phyloP scores from a whole-genome alignment of 1,140 invertebrate species.

The Triops longicaudatus region DNA sequence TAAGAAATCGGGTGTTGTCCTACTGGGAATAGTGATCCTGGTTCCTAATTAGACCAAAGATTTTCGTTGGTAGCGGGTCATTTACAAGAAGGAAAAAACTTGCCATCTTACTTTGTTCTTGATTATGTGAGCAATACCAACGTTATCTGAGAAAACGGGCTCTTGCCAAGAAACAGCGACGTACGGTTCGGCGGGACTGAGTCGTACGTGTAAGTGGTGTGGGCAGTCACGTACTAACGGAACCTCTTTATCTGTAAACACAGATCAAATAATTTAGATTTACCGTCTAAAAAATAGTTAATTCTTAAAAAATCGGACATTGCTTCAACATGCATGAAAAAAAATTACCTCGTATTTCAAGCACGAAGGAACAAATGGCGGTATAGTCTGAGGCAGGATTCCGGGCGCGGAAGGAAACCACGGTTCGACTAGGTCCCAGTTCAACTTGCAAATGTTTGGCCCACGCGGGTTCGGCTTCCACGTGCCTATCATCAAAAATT shows the following conservation, averaged over 20 bases:
- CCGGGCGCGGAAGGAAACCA: slow-evolving; percentile 51
- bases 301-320: background rate
- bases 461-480: slow-evolving; percentile 54
- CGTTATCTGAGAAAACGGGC: slow-evolving; percentile 55
- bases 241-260: slow-evolving; percentile 45
- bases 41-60: slow-evolving; percentile 41
- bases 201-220: slow-evolving; percentile 50
- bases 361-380: slow-evolving; percentile 51
- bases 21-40: slow-evolving; percentile 48
- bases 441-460: slow-evolving; percentile 53
- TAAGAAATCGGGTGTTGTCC: slow-evolving; percentile 54
- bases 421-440: slow-evolving; percentile 48
- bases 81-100: background rate
- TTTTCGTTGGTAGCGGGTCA: no score
- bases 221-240: slow-evolving; percentile 53
- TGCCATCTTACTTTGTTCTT: slow-evolving; percentile 49
- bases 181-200: slow-evolving; percentile 46
- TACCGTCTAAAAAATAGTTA: slow-evolving; percentile 17
- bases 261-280: no score
- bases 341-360: slow-evolving; percentile 49
- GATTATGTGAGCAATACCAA: slow-evolving; percentile 48
- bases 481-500: slow-evolving; percentile 40
- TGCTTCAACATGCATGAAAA: slow-evolving; percentile 25
- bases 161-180: slow-evolving; percentile 56
- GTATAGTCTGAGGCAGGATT: slow-evolving; percentile 48